Evolutionary conservation across 2,888 invertebrate genomes (phyloP), one percentile per base, ranked within the genome.

Genomic region (Drosophila testacea): DNA sequence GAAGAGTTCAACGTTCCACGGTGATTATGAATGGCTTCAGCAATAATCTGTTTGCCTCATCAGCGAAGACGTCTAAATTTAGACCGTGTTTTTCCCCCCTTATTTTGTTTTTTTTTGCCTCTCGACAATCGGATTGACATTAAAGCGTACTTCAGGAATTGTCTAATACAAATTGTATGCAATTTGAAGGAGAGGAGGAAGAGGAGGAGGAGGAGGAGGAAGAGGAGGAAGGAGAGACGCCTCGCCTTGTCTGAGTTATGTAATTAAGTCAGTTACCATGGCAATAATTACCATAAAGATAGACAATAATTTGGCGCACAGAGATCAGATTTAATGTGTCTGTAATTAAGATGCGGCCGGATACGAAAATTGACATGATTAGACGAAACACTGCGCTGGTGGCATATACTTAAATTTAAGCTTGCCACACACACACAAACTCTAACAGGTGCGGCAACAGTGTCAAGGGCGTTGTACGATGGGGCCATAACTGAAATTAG

Each of bases 221-320:
- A 16, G 28, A 3, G 34, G 16, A 1, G 10, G 32, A 16, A 2
- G 11, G 10, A 4, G 34, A 50, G 34, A 4, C 34, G 34, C 10
- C 48, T 34, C 60, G 60, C 42, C 34, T 60, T 50, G 68, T 59
- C 66, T 61, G 48, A 73, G 64, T 73, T 81, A 73, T 77, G 62
- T 81, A 78, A 85, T 83, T 83, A 84, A 79, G 83, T 77, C 75
- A 82, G 83, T 84, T 83, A 72, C 74, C 60, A 65, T 54, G 46
- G 55, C 54, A 38, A 62, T 79, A 81, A 84, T 85, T 81, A 83
- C 79, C 81, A 75, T 80, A 76, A 76, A 79, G 39, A 77, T 81
- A 81, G 75, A 66, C 65, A 73, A 81, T 73, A 79, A 83, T 81
- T 83, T 84, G 70, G 60, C 50, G 74, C 59, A 47, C 78, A 65